Percentiles rank a stretch among this genome's conserved stretches.
phyloP scores from a whole-genome alignment of 2,888 invertebrate genomes.

The Anthophora plumipes region DNA sequence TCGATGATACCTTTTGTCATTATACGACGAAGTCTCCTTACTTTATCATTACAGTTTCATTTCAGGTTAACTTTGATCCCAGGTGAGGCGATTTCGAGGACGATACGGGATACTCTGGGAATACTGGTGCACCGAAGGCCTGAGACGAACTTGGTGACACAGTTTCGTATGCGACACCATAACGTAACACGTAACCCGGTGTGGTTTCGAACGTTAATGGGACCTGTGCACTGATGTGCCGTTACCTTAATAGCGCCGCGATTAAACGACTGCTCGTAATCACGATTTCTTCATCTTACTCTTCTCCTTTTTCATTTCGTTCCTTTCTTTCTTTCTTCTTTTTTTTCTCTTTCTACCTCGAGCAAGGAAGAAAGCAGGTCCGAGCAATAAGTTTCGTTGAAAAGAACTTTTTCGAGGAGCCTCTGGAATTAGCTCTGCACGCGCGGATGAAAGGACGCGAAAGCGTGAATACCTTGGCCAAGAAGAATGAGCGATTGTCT shows the following conservation, averaged over 20 bases:
- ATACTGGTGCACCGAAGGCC: neutral
- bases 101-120: neutral
- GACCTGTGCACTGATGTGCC: neutral
- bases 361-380: neutral
- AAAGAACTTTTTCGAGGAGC: slow-evolving; percentile 20
- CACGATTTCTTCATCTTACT: neutral
- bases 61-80: no score
- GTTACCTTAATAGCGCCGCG: neutral
- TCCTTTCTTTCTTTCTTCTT: neutral
- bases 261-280: slow-evolving; percentile 17
- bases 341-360: neutral
- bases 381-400: neutral
- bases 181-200: neutral
- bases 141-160: neutral
- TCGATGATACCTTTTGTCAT: no score
- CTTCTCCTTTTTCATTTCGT: rapidly evolving
- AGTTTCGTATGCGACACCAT: neutral
- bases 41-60: no score
- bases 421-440: slow-evolving; percentile 11
- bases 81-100: no score
- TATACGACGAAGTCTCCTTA: no score
- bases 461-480: slow-evolving; percentile 24
- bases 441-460: slow-evolving; percentile 10
- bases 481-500: slow-evolving; percentile 35
- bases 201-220: neutral